Conservation (phyloP, 2,113 vertebrate species). For the Mandrillus leucophaeus region DNA sequence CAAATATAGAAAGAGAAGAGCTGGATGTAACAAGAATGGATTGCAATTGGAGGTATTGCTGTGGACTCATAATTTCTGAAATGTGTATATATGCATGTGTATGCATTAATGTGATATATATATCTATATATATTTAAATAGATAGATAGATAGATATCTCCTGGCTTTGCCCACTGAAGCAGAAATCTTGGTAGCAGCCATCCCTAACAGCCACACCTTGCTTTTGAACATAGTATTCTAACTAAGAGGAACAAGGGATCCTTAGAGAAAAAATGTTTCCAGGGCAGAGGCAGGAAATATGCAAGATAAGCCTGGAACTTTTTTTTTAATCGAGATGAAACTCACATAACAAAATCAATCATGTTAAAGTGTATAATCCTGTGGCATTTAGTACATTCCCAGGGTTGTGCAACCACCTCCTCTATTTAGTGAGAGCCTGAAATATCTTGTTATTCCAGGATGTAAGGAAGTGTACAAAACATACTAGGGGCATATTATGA, state of each 20-base stretch:
- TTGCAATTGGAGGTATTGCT: not conserved
- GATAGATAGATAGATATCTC: too few relatives aligned
- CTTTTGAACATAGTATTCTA: not conserved
- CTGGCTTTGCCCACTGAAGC: not conserved
- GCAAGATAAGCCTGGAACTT: too few relatives aligned
- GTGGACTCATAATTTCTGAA: not conserved
- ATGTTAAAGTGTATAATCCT: not conserved
- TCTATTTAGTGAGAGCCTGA: not conserved
- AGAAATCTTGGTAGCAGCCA: not conserved
- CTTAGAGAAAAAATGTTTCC: not conserved
- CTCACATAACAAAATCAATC: not conserved
- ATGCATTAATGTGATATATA: not conserved
- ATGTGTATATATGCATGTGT: not conserved
- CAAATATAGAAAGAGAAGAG: not conserved
- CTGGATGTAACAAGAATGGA: not conserved
- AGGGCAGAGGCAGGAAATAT: not conserved
- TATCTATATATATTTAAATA: not conserved
- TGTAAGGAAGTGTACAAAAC: not conserved
- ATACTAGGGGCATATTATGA: fast-evolving
- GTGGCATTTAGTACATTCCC: not conserved
- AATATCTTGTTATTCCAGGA: too few relatives aligned
- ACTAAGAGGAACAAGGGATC: not conserved
- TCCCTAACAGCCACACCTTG: not conserved
- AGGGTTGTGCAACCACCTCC: not conserved
- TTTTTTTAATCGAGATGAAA: not conserved